Conservation (phyloP, 2,113 vertebrate species). For the Channa maculata region DNA sequence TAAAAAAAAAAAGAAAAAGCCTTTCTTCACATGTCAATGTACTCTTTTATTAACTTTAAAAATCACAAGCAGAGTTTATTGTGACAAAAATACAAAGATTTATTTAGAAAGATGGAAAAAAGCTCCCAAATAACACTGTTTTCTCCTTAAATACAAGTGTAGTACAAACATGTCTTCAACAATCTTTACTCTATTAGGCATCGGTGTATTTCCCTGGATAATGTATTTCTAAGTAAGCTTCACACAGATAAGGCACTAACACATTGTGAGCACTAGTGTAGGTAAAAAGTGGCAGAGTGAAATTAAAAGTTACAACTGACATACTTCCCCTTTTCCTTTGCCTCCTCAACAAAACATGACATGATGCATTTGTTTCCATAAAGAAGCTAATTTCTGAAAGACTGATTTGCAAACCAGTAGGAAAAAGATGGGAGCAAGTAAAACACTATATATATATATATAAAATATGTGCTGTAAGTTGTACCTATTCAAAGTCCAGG, state of each 20-base stretch:
- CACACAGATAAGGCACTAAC: slow-evolving; percentile 65
- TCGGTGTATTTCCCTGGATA: slow-evolving; percentile 39
- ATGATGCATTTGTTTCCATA: slow-evolving; percentile 1
- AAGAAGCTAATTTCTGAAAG: slow-evolving; percentile 39
- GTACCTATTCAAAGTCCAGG: slow-evolving; percentile 31
- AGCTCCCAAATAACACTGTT: slow-evolving; percentile 77
- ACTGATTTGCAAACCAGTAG: slow-evolving; percentile 25
- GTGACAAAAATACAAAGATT: slow-evolving; percentile 77
- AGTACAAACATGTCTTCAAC: slow-evolving; percentile 43
- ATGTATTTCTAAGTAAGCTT: slow-evolving; percentile 18
- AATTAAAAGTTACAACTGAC: slow-evolving; percentile 30
- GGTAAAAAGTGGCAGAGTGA: slow-evolving; percentile 45
- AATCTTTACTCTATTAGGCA: slow-evolving; percentile 33
- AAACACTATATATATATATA: slow-evolving; percentile 46
- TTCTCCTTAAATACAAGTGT: slow-evolving; percentile 72
- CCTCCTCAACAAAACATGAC: slow-evolving; percentile 12
- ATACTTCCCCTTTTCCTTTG: background rate
- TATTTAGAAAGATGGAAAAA: slow-evolving; percentile 67
- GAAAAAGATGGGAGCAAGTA: slow-evolving; percentile 25
- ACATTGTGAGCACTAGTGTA: slow-evolving; percentile 38
- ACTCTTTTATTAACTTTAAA: no score
- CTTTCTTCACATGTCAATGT: no score
- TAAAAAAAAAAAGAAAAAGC: no score
- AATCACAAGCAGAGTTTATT: slow-evolving; percentile 10
- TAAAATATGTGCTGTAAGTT: slow-evolving; percentile 41